Base-by-base conservation (phyloP, 2,113 vertebrate genomes). In the Acanthochromis polyacanthus region DNA sequence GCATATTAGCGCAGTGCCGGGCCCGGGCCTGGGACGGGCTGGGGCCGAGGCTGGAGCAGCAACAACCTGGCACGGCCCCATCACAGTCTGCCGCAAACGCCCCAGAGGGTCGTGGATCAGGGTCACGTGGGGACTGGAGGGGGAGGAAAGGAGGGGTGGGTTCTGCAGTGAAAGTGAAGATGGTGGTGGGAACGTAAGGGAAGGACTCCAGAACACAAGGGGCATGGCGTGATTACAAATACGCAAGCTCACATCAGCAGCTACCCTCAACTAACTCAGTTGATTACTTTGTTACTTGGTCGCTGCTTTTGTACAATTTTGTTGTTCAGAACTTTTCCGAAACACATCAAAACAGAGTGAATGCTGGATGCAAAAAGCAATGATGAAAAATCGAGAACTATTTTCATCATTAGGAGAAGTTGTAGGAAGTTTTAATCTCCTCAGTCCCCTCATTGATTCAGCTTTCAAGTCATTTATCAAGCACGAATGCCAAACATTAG, bases 1-100 rank as follows among this genome's bases (percentile, higher is more conserved):
- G 90, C 89, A 85, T 95, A 93, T 96, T 96, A 96, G 93, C 90
- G 83, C 93, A 90, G 91, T 91, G 94, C 95, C 84, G 91, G 94
- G 93, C 92, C 51, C 4, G 38, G 78, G 72, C 80, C 92, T 88
- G 89, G 88, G 92, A 92, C 80, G 68, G 70, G 77, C 68, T 43
- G 46, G 82, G 71, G 89, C 57, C n/a, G 55, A 25, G 79, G 78
- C 81, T 81, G 73, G 68, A 66, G 80, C 75, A 51, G 81, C 76
- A 63, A 50, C 80, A 87, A 77, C 82, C 93, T 93, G 93, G 91
- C 93, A 92, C 78, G 80, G 90, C 67, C 67, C 68, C 84, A 76
- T 68, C 79, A 30, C 80, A 61, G 61, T n/a, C 72, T 75, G 84
- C 81, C 17, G 73, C 83, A 56, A 81, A 78, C 75, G 81, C 60